These are phyloP conservation scores for Siderastrea radians DNA, from an alignment of 92 coral and sea anemone species.

Conservation along the genomic window DNA sequence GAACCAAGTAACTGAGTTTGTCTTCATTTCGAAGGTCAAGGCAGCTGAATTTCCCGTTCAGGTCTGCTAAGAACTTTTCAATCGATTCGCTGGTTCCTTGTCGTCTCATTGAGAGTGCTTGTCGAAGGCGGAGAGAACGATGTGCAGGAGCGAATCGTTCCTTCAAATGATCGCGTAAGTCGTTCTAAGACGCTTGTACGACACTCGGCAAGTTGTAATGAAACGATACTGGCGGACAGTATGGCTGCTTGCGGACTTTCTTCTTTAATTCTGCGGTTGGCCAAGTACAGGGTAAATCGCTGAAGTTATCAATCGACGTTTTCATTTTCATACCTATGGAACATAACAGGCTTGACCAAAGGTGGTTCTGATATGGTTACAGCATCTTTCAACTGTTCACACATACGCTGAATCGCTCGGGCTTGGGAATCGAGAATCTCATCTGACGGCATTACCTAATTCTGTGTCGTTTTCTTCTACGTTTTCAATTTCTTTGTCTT, in stretches of 20 bases:
- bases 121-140: background rate
- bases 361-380: background rate
- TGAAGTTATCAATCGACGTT: background rate
- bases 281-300: background rate
- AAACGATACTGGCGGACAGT: background rate
- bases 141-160: background rate
- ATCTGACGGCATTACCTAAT: too few relatives aligned
- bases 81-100: background rate
- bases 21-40: background rate
- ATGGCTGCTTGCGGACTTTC: background rate
- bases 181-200: background rate
- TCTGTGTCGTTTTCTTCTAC: too few relatives aligned
- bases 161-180: background rate
- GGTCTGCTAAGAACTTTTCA: background rate
- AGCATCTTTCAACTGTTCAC: too few relatives aligned
- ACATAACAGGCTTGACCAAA: background rate
- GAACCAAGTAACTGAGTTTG: background rate
- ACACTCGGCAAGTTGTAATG: background rate
- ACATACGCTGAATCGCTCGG: too few relatives aligned
- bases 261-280: too few relatives aligned
- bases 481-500: too few relatives aligned
- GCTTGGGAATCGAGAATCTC: too few relatives aligned
- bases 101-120: background rate
- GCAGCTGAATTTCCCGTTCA: background rate
- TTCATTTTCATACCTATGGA: conserved; percentile 1